Conservation (phyloP, 1,140 invertebrate genomes). For the Chelonus insularis region DNA sequence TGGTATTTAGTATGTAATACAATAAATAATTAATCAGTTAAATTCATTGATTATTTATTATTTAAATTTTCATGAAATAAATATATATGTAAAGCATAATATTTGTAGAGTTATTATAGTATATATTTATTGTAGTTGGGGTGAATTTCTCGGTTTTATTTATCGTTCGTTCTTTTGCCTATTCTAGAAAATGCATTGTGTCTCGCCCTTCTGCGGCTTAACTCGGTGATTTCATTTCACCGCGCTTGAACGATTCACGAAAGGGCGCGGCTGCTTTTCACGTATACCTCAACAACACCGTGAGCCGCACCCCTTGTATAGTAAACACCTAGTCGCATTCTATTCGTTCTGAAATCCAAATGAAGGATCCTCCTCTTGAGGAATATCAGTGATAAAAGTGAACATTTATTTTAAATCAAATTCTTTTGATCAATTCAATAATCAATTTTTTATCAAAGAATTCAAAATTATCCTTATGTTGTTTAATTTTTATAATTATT, state of each 20-base stretch:
- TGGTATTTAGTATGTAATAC: too few species aligned
- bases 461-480: too few species aligned
- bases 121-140: too few species aligned
- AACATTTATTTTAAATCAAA: too few species aligned
- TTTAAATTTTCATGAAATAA: background rate
- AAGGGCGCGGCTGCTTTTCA: constrained; percentile 21
- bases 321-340: constrained; percentile 27
- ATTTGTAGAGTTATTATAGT: too few species aligned
- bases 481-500: too few species aligned
- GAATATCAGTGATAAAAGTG: too few species aligned
- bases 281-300: background rate
- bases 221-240: constrained; percentile 34
- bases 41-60: background rate
- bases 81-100: too few species aligned
- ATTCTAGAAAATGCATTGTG: constrained; percentile 24
- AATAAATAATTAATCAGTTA: too few species aligned
- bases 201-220: constrained; percentile 28
- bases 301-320: constrained; percentile 2
- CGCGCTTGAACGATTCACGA: constrained; percentile 31
- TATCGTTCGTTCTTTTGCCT: background rate
- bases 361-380: constrained; percentile 6
- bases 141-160: background rate
- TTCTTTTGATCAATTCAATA: too few species aligned
- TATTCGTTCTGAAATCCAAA: background rate
- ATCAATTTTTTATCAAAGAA: too few species aligned